These are phyloP conservation scores for Saimiri boliviensis DNA, from an alignment of 2,113 vertebrate species.

Conservation along the genomic window DNA sequence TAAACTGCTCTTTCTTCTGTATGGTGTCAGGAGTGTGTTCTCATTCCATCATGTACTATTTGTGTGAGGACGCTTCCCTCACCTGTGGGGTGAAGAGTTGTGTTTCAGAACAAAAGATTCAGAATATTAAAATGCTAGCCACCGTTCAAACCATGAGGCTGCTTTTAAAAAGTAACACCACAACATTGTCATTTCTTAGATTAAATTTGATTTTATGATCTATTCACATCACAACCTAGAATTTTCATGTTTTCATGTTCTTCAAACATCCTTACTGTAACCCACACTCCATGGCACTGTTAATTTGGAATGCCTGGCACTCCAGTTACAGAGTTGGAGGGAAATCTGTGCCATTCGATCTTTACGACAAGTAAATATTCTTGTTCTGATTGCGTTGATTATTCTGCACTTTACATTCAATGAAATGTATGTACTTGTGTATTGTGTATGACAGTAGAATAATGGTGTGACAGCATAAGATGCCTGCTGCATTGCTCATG, in stretches of 20 bases:
- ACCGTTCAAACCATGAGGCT: background rate
- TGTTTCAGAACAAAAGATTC: background rate
- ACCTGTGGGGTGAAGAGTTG: background rate
- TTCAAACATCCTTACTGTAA: background rate
- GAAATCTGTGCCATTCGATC: background rate
- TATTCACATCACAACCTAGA: background rate
- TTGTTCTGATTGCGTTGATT: background rate
- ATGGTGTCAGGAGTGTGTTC: rapidly evolving
- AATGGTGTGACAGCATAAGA: background rate
- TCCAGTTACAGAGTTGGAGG: background rate
- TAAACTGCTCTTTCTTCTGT: background rate
- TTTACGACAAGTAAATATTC: background rate
- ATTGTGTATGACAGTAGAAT: background rate
- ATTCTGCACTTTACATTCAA: background rate
- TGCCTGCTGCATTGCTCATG: background rate
- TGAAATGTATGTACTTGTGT: background rate
- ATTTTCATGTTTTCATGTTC: background rate
- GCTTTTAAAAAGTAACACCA: background rate
- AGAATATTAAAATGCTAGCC: background rate
- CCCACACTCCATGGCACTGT: background rate
- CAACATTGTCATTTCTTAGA: background rate
- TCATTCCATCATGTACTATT: background rate
- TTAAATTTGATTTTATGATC: background rate
- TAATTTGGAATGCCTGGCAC: background rate
- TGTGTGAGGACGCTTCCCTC: background rate